Base-by-base conservation (phyloP, 2,888 invertebrate species). In the Parthenolecanium corni region DNA sequence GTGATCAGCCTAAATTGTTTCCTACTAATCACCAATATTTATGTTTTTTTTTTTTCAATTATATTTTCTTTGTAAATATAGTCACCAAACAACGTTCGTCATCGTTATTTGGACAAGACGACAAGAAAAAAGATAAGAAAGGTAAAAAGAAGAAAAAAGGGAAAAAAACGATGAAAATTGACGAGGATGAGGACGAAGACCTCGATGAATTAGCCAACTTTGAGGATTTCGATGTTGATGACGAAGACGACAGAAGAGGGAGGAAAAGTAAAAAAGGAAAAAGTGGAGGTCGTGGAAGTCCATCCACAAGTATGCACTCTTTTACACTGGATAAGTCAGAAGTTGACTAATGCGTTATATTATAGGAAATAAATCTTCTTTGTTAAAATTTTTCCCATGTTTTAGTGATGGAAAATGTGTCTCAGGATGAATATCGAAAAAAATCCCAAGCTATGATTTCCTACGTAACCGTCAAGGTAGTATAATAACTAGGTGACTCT, bases 101-200 rank as follows among this genome's bases (percentile, higher is more conserved):
- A 52, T 64, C 49, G 49, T 64, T 56, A 57, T 56, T 49, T 49
- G 61, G 49, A 64, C 64, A 24, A 65, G 52, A 64, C 51, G 66
- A 71, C 72, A 67, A 68, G 70, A 25, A 71, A 52, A 69, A 71
- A 44, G 72, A 72, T 67, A 70, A 75, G 67, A 72, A 75, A 65
- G 71, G 25, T 74, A 74, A 65, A 36, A 61, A 61, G 36, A 61
- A 61, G 24, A 61, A 78, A 71, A 74, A 65, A 61, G 23, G 49
- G 25, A 61, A 61, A 36, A 61, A 78, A 71, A 64, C 70, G 67
- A 66, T 68, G 68, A 63, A 68, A 68, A 56, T 66, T 66, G 58
- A 66, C 56, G 63, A 68, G 64, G 62, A 64, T 40, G 44, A 66
- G 66, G n/a, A 65, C 67, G 44, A 69, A 67, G 36, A 68, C 67